These are phyloP conservation scores for Engystomops pustulosus DNA, from an alignment of 2,113 vertebrate genomes.

Conservation along the genomic window DNA sequence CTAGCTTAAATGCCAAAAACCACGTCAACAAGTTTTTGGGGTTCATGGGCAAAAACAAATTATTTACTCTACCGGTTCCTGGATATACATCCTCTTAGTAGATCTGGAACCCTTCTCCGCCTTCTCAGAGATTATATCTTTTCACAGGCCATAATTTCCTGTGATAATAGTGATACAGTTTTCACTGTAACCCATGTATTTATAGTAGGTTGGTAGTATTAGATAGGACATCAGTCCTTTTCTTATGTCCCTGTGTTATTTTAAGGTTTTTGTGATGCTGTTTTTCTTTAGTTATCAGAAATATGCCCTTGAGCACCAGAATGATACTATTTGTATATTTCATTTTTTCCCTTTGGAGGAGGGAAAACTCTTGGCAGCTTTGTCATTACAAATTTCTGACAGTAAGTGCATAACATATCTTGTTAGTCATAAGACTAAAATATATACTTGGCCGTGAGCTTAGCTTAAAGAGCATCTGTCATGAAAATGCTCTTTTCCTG, in stretches of 20 bases:
- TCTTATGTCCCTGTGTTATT: background rate
- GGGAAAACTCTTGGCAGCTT: background rate
- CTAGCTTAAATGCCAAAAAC: no score
- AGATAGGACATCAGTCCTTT: background rate
- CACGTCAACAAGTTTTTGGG: no score
- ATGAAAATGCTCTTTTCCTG: background rate
- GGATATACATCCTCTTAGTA: no score
- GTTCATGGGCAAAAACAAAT: no score
- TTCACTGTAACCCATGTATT: no score
- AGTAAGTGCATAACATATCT: background rate
- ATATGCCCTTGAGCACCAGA: background rate
- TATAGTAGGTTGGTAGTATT: no score
- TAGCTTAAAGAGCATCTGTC: conserved; percentile 1
- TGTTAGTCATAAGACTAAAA: background rate
- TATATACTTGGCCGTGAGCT: background rate
- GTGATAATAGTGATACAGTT: no score
- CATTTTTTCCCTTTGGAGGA: background rate
- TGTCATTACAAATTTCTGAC: background rate
- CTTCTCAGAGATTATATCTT: no score
- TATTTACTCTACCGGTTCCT: no score
- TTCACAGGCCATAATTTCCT: no score
- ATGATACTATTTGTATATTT: background rate
- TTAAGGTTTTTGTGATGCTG: background rate
- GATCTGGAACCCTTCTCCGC: no score
- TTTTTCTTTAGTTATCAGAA: background rate